A percentile compares a stretch with the other conserved stretches of the same genome.
These are phyloP conservation scores for Sialia sialis DNA, from an alignment of 2,113 vertebrate species.

Conservation along the genomic window DNA sequence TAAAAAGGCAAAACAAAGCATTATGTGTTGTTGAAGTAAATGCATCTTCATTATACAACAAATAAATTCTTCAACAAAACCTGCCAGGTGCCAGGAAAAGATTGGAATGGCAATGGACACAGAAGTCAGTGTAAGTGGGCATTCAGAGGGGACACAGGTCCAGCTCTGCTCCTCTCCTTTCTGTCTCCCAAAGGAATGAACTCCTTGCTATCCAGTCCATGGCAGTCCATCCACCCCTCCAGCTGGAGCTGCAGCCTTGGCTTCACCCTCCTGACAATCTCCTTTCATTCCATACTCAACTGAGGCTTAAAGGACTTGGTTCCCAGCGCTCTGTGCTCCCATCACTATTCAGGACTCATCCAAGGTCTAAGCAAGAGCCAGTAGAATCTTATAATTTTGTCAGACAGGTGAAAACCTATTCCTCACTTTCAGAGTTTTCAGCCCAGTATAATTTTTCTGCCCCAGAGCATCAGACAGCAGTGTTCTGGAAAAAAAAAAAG, in stretches of 20 bases:
- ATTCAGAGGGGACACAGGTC: not conserved
- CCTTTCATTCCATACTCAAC: not conserved
- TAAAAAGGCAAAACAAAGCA: slow-evolving; percentile 30
- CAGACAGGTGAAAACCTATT: not conserved
- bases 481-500: not conserved
- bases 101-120: not conserved
- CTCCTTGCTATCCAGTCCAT: not conserved
- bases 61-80: not conserved
- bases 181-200: not conserved
- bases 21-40: not conserved
- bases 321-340: not conserved
- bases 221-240: not conserved
- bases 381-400: not conserved
- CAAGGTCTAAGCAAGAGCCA: not conserved
- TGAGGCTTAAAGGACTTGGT: not conserved
- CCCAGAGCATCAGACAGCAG: not conserved
- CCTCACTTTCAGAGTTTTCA: not conserved
- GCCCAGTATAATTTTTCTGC: not conserved
- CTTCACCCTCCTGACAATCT: not conserved
- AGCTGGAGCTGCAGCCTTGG: not conserved
- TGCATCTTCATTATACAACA: slow-evolving; percentile 13
- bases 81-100: not conserved
- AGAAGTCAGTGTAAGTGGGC: not conserved
- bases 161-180: not conserved
- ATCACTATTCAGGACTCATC: not conserved